A percentile compares a stretch with the other conserved stretches of the same genome.
These are phyloP conservation scores for Sorex fumeus DNA, from an alignment of 2,113 vertebrate species.

Conservation along the genomic window DNA sequence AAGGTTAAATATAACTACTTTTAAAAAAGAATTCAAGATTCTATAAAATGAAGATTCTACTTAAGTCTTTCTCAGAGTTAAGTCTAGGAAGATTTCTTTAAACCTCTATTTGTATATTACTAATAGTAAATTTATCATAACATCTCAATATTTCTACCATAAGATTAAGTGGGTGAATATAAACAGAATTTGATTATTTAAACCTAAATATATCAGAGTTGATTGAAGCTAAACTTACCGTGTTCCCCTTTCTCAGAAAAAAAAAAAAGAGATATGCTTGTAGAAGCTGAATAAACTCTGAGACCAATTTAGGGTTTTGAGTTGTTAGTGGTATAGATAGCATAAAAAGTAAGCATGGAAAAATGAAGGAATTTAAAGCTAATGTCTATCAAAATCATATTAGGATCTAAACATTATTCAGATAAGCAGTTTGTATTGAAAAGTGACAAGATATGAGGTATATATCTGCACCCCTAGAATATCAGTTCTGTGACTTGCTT, in stretches of 20 bases:
- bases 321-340: neutral
- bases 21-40: neutral
- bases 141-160: neutral
- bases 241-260: neutral
- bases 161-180: too few relatives aligned
- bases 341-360: neutral
- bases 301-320: neutral
- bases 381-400: neutral
- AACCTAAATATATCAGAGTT: neutral
- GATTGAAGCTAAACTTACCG: neutral
- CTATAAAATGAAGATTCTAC: neutral
- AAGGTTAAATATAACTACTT: conserved; percentile 16
- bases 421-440: neutral
- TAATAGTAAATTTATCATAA: neutral
- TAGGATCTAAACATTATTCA: neutral
- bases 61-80: conserved; percentile 23
- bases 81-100: neutral
- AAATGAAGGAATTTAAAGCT: neutral
- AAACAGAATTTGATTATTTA: conserved; percentile 41
- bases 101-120: neutral
- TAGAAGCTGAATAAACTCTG: neutral
- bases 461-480: neutral
- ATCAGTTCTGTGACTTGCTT: neutral
- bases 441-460: neutral
- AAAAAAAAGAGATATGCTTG: neutral